A percentile compares a stretch with the other conserved stretches of the same genome.
phyloP scores from a whole-genome alignment of 2,113 vertebrate species.

The Cavia porcellus region DNA sequence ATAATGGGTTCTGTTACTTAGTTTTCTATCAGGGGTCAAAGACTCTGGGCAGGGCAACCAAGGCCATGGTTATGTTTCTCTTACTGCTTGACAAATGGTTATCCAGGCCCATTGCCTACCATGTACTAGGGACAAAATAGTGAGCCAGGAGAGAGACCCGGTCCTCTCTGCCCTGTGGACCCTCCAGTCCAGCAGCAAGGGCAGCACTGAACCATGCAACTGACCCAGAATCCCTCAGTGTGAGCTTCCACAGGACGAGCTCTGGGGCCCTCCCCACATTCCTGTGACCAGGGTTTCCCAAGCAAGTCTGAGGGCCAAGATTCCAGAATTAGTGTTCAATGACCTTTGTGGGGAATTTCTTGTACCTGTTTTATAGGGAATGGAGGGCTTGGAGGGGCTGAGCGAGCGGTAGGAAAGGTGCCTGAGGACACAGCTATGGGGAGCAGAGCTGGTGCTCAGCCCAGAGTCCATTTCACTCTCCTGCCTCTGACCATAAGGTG shows the following conservation, averaged over 20 bases:
- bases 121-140: too few relatives aligned
- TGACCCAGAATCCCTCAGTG: not conserved
- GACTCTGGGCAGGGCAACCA: not conserved
- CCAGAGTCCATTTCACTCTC: not conserved
- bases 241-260: not conserved
- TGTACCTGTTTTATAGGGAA: not conserved
- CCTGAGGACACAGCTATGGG: not conserved
- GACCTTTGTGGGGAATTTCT: fast-evolving
- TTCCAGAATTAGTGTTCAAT: not conserved
- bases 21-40: not conserved
- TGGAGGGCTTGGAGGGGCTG: not conserved
- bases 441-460: not conserved
- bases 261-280: not conserved
- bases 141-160: not conserved
- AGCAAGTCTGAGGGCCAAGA: fast-evolving
- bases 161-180: not conserved
- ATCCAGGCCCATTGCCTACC: not conserved
- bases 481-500: not conserved
- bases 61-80: not conserved
- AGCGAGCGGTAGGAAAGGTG: not conserved
- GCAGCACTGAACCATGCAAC: fast-evolving
- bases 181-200: not conserved
- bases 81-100: not conserved
- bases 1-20: not conserved
- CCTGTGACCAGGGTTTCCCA: not conserved